Conservation (phyloP, 2,797 vertebrate genomes). For the Halcyon chelicuti region DNA sequence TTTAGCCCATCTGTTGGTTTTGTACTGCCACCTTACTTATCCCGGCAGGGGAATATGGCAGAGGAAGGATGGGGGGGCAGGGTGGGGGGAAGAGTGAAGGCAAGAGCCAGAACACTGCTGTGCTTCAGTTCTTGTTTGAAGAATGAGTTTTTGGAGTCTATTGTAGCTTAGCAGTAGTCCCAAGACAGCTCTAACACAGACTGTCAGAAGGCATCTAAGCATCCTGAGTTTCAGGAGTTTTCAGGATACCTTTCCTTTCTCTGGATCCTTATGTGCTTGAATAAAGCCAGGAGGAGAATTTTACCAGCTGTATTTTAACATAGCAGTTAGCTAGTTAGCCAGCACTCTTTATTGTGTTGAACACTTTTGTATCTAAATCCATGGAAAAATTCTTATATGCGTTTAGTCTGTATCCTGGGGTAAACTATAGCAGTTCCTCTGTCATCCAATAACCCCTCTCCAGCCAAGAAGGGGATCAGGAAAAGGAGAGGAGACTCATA, state of each 20-base stretch:
- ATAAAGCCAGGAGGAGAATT: background rate
- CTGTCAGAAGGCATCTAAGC: background rate
- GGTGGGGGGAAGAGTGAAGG: background rate
- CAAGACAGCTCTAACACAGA: background rate
- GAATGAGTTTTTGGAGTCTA: background rate
- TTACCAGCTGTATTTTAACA: background rate
- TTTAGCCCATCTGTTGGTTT: slow-evolving; percentile 16
- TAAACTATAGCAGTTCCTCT: background rate
- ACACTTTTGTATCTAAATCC: background rate
- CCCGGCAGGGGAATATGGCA: background rate
- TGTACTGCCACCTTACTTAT: background rate
- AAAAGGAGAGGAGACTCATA: background rate
- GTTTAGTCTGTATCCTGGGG: background rate
- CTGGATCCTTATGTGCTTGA: background rate
- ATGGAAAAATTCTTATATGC: background rate
- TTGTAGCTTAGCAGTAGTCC: background rate
- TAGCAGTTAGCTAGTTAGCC: background rate
- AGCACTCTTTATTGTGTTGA: background rate
- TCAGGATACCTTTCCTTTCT: background rate
- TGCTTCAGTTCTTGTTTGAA: background rate
- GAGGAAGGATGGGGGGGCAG: background rate
- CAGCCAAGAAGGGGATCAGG: background rate
- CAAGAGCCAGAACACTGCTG: slow-evolving; percentile 10
- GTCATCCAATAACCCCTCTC: background rate
- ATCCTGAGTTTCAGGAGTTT: background rate